phyloP scores from a whole-genome alignment of 1,140 invertebrate species.

The Leguminivora glycinivorella region DNA sequence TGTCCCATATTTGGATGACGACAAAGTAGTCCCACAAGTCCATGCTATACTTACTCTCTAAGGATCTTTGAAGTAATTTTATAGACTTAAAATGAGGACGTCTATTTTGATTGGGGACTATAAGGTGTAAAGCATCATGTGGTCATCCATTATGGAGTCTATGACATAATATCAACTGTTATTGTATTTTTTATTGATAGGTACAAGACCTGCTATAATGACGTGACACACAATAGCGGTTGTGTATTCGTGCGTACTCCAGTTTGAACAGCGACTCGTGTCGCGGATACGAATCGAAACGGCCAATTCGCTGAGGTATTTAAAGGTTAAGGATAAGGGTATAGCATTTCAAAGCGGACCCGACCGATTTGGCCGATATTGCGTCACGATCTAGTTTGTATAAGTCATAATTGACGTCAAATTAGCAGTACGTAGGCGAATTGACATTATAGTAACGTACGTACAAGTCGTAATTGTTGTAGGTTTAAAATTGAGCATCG shows the following conservation, averaged over 20 bases:
- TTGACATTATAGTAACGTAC: conserved; percentile 15
- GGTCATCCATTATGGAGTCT: too few relatives aligned
- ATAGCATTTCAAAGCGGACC: conserved; percentile 29
- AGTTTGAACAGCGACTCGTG: conserved; percentile 13
- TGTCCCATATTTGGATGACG: too few relatives aligned
- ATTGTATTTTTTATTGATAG: too few relatives aligned
- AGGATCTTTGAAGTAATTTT: too few relatives aligned
- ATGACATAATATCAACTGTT: neutral
- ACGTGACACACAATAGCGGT: neutral
- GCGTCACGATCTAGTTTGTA: conserved; percentile 23
- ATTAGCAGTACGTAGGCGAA: conserved; percentile 9
- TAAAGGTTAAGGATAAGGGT: conserved; percentile 27
- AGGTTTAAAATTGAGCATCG: neutral
- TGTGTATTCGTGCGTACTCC: conserved; percentile 12
- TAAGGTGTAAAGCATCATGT: too few relatives aligned
- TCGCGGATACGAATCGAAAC: conserved; percentile 25
- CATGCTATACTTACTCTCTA: too few relatives aligned
- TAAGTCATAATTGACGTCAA: conserved; percentile 28
- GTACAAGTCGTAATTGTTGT: too few relatives aligned
- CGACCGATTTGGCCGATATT: neutral
- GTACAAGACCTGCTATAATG: neutral
- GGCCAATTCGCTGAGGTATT: conserved; percentile 21
- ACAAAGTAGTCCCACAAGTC: too few relatives aligned
- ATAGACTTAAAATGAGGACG: too few relatives aligned
- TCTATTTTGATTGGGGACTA: too few relatives aligned